phyloP scores from a whole-genome alignment of 2,113 vertebrate species.

The Pheucticus melanocephalus region DNA sequence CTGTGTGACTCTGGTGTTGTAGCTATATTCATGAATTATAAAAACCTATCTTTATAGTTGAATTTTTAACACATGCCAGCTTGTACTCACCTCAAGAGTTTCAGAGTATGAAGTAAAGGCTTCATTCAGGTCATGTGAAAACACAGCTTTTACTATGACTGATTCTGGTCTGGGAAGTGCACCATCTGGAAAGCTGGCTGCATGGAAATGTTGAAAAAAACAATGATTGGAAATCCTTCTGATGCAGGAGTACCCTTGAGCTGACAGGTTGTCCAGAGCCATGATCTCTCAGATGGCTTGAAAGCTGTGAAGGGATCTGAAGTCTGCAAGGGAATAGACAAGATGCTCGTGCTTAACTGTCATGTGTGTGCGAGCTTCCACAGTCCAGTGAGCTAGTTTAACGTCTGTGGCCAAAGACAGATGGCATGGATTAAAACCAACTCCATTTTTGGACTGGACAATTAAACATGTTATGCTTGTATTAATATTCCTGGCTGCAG shows the following conservation, averaged over 20 bases:
- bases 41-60: neutral
- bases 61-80: neutral
- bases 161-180: neutral
- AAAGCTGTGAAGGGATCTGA: neutral
- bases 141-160: neutral
- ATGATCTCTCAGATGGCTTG: neutral
- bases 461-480: neutral
- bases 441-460: conserved; percentile 1
- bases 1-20: neutral
- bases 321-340: neutral
- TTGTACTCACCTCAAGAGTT: neutral
- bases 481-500: neutral
- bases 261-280: neutral
- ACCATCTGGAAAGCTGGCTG: neutral
- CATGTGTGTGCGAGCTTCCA: neutral
- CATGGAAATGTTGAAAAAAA: neutral
- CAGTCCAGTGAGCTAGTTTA: neutral
- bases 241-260: neutral
- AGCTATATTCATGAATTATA: neutral
- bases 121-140: neutral
- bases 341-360: neutral
- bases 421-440: conserved; percentile 11
- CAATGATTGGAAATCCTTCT: neutral
- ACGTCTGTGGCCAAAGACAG: neutral
- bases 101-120: neutral